A percentile compares a stretch with the other conserved stretches of the same genome.
Evolutionary conservation across 2,797 vertebrate genomes (phyloP).

Genomic region (Ara ararauna): DNA sequence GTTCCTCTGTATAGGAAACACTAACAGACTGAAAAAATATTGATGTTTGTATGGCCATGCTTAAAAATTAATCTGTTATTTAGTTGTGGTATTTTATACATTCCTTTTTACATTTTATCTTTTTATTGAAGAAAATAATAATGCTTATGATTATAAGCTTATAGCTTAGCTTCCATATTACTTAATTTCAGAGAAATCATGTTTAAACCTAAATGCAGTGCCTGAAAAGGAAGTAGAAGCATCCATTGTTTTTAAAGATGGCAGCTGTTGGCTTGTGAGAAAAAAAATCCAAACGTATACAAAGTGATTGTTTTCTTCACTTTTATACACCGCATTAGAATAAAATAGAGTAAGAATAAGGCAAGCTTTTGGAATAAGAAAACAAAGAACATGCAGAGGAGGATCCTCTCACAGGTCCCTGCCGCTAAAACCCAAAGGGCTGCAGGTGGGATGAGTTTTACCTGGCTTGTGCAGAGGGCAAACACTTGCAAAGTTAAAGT

Average conservation of each 20-base stretch:
- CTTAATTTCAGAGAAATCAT: background rate
- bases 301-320: background rate
- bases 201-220: background rate
- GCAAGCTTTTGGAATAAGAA: background rate
- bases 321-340: background rate
- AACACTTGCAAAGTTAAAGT: background rate
- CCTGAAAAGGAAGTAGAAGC: background rate
- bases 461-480: background rate
- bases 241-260: background rate
- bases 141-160: background rate
- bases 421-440: background rate
- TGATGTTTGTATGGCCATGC: background rate
- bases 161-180: background rate
- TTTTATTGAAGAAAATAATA: background rate
- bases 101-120: background rate
- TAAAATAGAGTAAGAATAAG: background rate
- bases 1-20: background rate
- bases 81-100: background rate
- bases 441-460: background rate
- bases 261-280: background rate
- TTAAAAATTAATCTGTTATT: background rate
- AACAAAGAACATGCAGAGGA: background rate
- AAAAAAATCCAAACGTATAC: background rate
- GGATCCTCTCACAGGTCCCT: background rate
- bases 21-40: background rate